Evolutionary conservation across 2,797 vertebrate species (phyloP), one percentile per base, ranked within the genome.

Genomic region (Distichodus sexfasciatus): DNA sequence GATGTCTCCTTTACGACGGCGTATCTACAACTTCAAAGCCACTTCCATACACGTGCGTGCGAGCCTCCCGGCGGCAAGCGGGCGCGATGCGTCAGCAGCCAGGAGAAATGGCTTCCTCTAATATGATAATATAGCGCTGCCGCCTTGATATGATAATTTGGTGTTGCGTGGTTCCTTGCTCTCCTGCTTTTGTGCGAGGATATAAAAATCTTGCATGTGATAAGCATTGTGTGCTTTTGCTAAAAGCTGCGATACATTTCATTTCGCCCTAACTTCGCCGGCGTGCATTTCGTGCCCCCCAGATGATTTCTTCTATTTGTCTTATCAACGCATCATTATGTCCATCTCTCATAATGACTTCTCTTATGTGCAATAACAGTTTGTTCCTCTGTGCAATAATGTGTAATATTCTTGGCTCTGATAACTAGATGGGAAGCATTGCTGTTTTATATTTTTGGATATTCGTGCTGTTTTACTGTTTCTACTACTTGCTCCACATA

Each of bases 91-190:
- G 21, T 55, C 53, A 14, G 54, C 40, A 55, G 48, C 48, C 31
- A 28, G 68, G 19, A 43, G 24, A 51, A 51, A 36, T 51, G 40
- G 43, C 61, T 40, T 71, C 50, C 36, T 51, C 29, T 61, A 73
- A 66, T 73, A 73, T 73, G 57, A 73, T 72, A 72, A 72, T 72
- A 53, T 21, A 28, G 36, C 12, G 63, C 44, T 61, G 57, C 48
- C 17, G 8, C 28, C 29, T 21, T 73, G 63, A 73, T 66, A 66
- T 73, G 63, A 46, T 73, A 73, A 73, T 73, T 36, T 54, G 17
- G 47, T 38, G 63, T 38, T 67, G 38, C 38, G 36, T 46, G 59
- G 14, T 17, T 54, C 55, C 48, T 53, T 72, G 66, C 36, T 66
- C 57, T 38, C 31, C 14, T 46, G 46, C 15, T 40, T 61, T 7